Evolutionary conservation across 2,113 vertebrate genomes (phyloP), one percentile per base, ranked within the genome.

Genomic region (Pygoscelis adeliae): DNA sequence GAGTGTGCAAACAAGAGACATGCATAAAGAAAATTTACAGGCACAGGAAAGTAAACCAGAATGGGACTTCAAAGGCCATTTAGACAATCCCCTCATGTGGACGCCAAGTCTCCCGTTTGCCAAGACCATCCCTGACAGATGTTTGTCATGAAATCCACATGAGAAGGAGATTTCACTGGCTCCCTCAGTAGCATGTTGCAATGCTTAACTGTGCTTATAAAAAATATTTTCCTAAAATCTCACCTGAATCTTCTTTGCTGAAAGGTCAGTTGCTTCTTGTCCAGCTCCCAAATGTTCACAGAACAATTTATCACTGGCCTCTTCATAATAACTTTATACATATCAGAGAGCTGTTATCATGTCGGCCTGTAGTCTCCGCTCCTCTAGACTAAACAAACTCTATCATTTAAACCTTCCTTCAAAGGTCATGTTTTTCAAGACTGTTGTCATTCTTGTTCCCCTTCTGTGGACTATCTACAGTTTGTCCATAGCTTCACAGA

Each of bases 301-400:
- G 56, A 61, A 74, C 25, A 65, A 56, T 85, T 85, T 80, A 63
- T 36, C 16, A 44, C 20, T 47, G 20, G 15, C 23, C 11, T 72
- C 15, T 69, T 95, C 40, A 5, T 79, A 85, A 71, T 34, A 76
- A 36, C 19, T 61, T 76, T 63, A 53, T 72, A 83, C 16, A 23
- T 49, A 83, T 76, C 59, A 87, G 67, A 90, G 55, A 61, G 42
- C 5, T 42, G 9, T 91, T 89, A 84, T 67, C 81, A 36, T 38
- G 73, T 58, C 55, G 84, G 50, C 47, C 47, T 55, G 50, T 58
- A 83, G 74, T 23, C 36, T 86, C 82, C 36, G 7, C 16, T 90
- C 14, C n/a, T 90, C 46, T 50, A 93, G 92, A 94, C 97, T 95
- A 92, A 97, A 97, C 82, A 94, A 93, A 77, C 44, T 70, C 29